Evolutionary conservation across 2,797 vertebrate species (phyloP), one percentile per base, ranked within the genome.

Genomic region (Apogon talboti): DNA sequence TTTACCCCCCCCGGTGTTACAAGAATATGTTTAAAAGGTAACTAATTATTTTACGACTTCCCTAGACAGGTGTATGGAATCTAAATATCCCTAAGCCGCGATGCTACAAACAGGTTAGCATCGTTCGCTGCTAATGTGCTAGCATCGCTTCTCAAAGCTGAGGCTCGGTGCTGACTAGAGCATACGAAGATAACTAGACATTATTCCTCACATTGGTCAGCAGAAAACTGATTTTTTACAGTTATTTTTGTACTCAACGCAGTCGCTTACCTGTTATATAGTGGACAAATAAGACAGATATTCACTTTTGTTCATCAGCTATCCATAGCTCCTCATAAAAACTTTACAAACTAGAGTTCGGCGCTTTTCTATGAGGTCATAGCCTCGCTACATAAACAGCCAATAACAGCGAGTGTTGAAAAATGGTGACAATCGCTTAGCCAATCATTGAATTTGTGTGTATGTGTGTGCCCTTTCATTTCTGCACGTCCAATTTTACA

Each of bases 281-380:
- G 16, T 45, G 19, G 28, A 45, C 54, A 67, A 76, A 65, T 50
- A 41, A 52, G 18, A 63, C 56, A 70, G 52, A 51, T 46, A 73
- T 38, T 66, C 71, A 69, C 83, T 76, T 86, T 68, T 66, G 76
- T 64, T 88, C 75, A 87, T 89, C 81, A 77, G 82, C 60, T 78
- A 38, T 82, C 78, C 90, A 87, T 89, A 80, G 81, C 76, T 47
- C 59, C 45, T 50, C 48, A 56, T 14, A 56, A 73, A 76, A 94
- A 89, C 82, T 90, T 86, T 69, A 44, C 21, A 76, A 88, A 91
- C 67, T 74, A 59, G 61, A 80, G 63, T 64, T 72, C 81, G 87
- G 87, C 91, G 89, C 93, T 87, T 90, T 65, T 66, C 53, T 85
- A 65, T 92, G 91, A 90, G 92, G 38, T 89, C 85, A 87, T 47